These are phyloP conservation scores for Perca schrenkii DNA, from an alignment of 2,113 vertebrate species.

Conservation along the genomic window DNA sequence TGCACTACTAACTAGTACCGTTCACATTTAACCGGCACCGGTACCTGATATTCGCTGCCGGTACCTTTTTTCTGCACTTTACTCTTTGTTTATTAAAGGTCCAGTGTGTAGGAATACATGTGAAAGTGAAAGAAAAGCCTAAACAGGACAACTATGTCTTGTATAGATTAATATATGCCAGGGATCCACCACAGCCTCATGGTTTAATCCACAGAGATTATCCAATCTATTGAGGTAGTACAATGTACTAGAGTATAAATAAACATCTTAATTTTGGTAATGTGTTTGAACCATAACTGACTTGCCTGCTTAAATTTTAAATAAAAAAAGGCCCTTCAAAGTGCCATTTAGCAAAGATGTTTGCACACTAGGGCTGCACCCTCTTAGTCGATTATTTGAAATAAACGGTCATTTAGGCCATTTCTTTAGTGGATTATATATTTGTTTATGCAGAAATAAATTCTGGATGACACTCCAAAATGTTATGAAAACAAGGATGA, in stretches of 20 bases:
- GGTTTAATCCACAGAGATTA: neutral
- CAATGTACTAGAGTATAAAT: neutral
- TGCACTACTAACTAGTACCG: too few species aligned
- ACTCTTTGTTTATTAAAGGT: too few species aligned
- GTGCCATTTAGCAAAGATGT: neutral
- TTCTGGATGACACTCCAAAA: too few species aligned
- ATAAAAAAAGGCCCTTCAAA: slow-evolving; percentile 2
- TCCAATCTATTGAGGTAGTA: neutral
- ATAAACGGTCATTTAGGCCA: too few species aligned
- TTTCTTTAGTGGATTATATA: too few species aligned
- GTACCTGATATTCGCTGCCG: too few species aligned
- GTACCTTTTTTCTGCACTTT: too few species aligned
- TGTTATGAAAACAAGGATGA: too few species aligned
- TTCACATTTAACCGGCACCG: too few species aligned
- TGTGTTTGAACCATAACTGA: neutral
- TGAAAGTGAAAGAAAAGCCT: neutral
- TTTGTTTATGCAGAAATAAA: too few species aligned
- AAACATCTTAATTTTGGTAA: neutral
- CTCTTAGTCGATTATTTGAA: too few species aligned
- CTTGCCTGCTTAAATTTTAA: neutral
- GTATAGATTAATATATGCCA: neutral
- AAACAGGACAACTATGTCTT: neutral
- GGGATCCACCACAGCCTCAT: neutral
- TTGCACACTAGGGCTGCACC: neutral
- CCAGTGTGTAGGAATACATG: too few species aligned